These are phyloP conservation scores for Mayetiola destructor DNA, from an alignment of 2,888 invertebrate genomes.

Conservation along the genomic window DNA sequence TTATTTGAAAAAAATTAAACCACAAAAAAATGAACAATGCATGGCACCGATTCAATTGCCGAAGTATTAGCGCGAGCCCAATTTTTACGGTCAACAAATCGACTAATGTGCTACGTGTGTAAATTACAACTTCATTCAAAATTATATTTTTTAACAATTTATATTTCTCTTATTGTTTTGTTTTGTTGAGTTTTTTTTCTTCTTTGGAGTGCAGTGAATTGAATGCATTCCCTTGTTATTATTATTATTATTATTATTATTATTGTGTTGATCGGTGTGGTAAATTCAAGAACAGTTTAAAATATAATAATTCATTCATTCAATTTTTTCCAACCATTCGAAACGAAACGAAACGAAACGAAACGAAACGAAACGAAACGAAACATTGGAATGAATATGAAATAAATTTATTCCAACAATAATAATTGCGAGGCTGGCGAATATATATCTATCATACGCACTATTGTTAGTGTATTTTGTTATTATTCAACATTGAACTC, in stretches of 20 bases:
- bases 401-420: no score
- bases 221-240: not conserved
- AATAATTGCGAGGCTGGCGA: not conserved
- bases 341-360: not conserved
- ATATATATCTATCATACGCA: not conserved
- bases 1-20: no score
- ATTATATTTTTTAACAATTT: no score
- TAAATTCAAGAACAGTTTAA: constrained; percentile 4
- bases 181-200: not conserved
- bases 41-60: no score
- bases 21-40: no score
- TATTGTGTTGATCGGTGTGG: no score
- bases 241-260: no score
- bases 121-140: constrained; percentile 12
- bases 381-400: no score
- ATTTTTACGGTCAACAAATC: constrained; percentile 13
- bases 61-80: not conserved
- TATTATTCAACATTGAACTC: not conserved
- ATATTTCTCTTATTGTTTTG: not conserved
- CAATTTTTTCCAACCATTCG: constrained; percentile 1
- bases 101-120: constrained; percentile 7
- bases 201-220: not conserved
- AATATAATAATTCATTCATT: constrained; percentile 6
- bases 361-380: no score
- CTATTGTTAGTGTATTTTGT: not conserved